phyloP scores from a whole-genome alignment of 2,113 vertebrate species.

The Pimephales promelas region DNA sequence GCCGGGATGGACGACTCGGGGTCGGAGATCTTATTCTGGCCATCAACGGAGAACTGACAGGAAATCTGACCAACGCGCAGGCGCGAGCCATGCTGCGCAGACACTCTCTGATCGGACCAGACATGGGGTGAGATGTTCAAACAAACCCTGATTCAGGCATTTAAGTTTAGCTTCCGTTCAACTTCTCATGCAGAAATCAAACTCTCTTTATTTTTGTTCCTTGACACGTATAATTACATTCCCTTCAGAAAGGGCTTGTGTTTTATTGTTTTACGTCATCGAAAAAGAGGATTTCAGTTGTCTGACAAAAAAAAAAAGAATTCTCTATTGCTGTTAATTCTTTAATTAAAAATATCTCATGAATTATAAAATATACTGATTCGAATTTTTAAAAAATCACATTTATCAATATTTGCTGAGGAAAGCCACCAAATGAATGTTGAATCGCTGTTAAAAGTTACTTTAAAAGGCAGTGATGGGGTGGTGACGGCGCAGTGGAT shows the following conservation, averaged over 20 bases:
- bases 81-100: conserved; percentile 91
- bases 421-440: too few relatives aligned
- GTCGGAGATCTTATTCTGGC: conserved; percentile 92
- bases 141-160: background rate
- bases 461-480: too few relatives aligned
- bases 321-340: too few relatives aligned
- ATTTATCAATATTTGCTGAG: too few relatives aligned
- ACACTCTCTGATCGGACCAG: conserved; percentile 91
- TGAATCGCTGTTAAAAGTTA: too few relatives aligned
- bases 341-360: too few relatives aligned
- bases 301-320: background rate
- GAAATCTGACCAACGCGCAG: conserved; percentile 86
- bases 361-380: too few relatives aligned
- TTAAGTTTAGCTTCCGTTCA: background rate
- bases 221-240: background rate
- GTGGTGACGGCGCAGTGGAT: too few relatives aligned
- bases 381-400: too few relatives aligned
- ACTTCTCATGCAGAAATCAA: background rate
- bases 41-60: conserved; percentile 89
- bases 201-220: background rate
- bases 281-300: background rate
- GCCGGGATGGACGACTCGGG: conserved; percentile 88
- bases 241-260: background rate
- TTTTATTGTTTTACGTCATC: background rate
- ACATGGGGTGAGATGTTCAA: conserved; percentile 82